Base-by-base conservation (phyloP, 2,888 invertebrate species). In the Brenthis daphne region DNA sequence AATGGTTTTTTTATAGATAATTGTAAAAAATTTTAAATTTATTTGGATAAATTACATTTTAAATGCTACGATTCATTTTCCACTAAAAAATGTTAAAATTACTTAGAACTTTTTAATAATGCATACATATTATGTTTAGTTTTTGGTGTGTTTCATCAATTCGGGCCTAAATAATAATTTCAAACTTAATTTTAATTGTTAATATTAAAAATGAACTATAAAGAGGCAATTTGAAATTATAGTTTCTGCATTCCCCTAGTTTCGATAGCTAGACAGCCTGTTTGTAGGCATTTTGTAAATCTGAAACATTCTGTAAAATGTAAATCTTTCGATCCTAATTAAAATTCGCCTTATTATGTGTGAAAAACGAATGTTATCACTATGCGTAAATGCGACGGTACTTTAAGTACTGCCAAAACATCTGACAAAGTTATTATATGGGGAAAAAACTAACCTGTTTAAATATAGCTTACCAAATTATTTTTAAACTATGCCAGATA, bases 331-430 rank as follows among this genome's bases (percentile, higher is more conserved):
- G 56, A 65, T 64, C 2, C 60, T 63, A 58, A 67, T 65, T 64
- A 67, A 67, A 61, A 64, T 60, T 65, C 65, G 72, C 68, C 73
- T 74, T 68, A 68, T 67, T 53, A 63, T 65, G 66, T 70, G 67
- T 70, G 69, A 13, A 51, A 60, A 60, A 50, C 24, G 50, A 60
- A 60, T 60, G 48, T 60, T n/a, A 11, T 50, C 12, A n/a, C 3
- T 20, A n/a, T 12, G 12, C 50, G 29, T 33, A 50, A 60, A 33
- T 60, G n/a, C n/a, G 37, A 43, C 37, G 2, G 37, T 43, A 43
- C 11, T 11, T 43, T 43, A 43, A 11, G 16, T 16, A 60, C 16
- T 57, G 57, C 64, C 53, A 14, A 33, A 63, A 63, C 43, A 54
- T 33, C 47, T 54, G 54, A 53, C 24, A 48, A 58, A 48, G 54